These are phyloP conservation scores for Agrenia bidenticulata DNA, from an alignment of 2,888 invertebrate species.

Conservation along the genomic window DNA sequence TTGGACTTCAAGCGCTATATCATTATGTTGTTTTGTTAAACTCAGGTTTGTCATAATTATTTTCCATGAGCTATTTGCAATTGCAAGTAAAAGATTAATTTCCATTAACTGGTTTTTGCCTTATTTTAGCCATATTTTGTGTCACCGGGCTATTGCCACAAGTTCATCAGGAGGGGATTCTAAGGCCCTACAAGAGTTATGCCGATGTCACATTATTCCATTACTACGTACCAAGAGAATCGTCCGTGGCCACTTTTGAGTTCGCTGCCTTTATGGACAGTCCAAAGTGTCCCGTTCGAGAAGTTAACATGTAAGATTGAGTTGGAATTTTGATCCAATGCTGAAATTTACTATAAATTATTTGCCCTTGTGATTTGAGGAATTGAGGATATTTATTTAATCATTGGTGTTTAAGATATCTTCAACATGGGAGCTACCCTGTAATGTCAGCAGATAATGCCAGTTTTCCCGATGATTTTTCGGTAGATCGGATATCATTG, in stretches of 20 bases:
- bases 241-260: constrained; percentile 60
- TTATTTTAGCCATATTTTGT: constrained; percentile 24
- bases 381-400: no score
- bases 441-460: constrained; percentile 80
- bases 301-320: constrained; percentile 58
- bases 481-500: constrained; percentile 55
- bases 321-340: no score
- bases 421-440: constrained; percentile 80
- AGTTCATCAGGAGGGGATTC: constrained; percentile 59
- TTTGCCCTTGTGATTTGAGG: no score
- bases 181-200: constrained; percentile 59
- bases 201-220: constrained; percentile 60
- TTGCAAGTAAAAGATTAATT: not conserved
- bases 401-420: constrained; percentile 57
- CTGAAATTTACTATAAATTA: no score
- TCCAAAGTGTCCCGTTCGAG: constrained; percentile 56
- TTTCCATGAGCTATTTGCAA: not conserved
- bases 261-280: constrained; percentile 60
- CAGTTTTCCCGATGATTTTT: constrained; percentile 69
- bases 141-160: constrained; percentile 55
- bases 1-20: not conserved
- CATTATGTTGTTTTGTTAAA: not conserved
- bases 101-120: not conserved
- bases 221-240: constrained; percentile 59
- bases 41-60: not conserved